A percentile compares a stretch with the other conserved stretches of the same genome.
Conservation (phyloP, 2,888 invertebrate species). For the Sesia apiformis region DNA sequence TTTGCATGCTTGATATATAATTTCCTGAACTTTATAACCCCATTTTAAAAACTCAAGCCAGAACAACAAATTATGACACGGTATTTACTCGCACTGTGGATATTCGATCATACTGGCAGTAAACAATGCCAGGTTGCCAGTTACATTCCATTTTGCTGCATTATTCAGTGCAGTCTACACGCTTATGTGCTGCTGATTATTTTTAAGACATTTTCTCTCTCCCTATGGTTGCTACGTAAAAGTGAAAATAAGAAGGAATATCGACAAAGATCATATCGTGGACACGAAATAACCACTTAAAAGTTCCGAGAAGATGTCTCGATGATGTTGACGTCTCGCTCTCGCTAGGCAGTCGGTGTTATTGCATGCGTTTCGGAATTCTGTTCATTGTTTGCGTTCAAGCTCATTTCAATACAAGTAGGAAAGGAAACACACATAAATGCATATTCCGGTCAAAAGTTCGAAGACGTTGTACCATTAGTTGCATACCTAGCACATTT, state of each 20-base stretch:
- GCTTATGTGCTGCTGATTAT: no score
- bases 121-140: conserved; percentile 9
- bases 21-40: no score
- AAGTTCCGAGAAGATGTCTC: conserved; percentile 61
- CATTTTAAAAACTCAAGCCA: no score
- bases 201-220: conserved; percentile 11
- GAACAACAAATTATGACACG: no score
- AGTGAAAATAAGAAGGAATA: no score
- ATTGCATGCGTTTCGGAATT: conserved; percentile 62
- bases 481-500: no score
- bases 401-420: conserved; percentile 52
- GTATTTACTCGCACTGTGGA: no score
- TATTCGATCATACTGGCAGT: no score
- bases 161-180: conserved; percentile 49
- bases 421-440: conserved; percentile 33
- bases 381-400: conserved; percentile 61
- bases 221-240: no score
- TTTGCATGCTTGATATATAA: no score
- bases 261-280: no score
- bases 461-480: conserved; percentile 7
- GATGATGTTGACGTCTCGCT: conserved; percentile 61
- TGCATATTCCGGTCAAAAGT: conserved; percentile 47
- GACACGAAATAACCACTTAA: background rate
- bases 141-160: conserved; percentile 62
- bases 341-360: conserved; percentile 57